Conservation (phyloP, 2,797 vertebrate species). For the Acrossocheilus wenchowensis region DNA sequence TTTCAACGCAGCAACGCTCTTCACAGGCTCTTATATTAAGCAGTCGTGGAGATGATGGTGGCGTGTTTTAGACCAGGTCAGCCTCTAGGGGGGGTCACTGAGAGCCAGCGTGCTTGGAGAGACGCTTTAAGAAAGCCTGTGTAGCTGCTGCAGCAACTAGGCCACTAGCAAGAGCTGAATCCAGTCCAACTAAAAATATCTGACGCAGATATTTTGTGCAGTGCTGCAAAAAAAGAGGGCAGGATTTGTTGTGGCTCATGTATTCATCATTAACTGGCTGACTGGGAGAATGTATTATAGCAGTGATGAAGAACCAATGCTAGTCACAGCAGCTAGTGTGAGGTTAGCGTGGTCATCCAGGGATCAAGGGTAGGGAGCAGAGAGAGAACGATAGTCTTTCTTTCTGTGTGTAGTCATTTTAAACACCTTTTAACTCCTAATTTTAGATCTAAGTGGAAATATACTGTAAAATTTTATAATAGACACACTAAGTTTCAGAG, state of each 20-base stretch:
- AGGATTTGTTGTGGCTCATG: slow-evolving; percentile 71
- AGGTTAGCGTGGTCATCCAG: slow-evolving; percentile 43
- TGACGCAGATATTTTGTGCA: slow-evolving; percentile 75
- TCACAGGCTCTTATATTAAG: slow-evolving; percentile 55
- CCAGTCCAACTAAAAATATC: slow-evolving; percentile 74
- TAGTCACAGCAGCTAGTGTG: slow-evolving; percentile 76
- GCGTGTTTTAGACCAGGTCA: slow-evolving; percentile 64
- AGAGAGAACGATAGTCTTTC: slow-evolving; percentile 11
- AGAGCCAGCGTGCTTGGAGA: slow-evolving; percentile 60
- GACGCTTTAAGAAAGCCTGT: slow-evolving; percentile 57
- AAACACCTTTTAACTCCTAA: neutral
- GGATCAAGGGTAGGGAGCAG: neutral
- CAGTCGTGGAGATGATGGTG: slow-evolving; percentile 59
- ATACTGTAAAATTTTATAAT: neutral
- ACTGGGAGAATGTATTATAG: slow-evolving; percentile 73
- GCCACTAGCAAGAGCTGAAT: slow-evolving; percentile 69
- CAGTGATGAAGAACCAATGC: slow-evolving; percentile 80
- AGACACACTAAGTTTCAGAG: no score
- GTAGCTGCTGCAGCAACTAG: slow-evolving; percentile 65
- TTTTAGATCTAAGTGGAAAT: neutral
- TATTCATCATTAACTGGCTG: slow-evolving; percentile 85
- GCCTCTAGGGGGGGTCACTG: slow-evolving; percentile 66
- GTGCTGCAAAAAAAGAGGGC: slow-evolving; percentile 79
- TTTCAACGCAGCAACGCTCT: slow-evolving; percentile 37
- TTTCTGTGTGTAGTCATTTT: slow-evolving; percentile 37